Conservation (phyloP, 2,888 invertebrate species). For the Amblyjoppa fuscipennis region DNA sequence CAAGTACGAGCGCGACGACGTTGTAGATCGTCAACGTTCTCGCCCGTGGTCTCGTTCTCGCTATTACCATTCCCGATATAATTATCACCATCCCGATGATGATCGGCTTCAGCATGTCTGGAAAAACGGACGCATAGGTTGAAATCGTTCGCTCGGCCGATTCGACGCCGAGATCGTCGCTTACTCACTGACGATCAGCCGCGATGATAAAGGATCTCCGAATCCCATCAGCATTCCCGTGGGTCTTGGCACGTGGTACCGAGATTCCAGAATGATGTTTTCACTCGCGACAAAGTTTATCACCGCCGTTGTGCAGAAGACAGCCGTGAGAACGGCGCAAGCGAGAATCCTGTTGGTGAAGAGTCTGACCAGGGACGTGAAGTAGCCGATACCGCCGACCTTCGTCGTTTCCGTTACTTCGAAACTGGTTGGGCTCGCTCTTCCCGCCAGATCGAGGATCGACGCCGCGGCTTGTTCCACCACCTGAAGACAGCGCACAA, state of each 20-base stretch:
- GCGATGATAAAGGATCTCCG: slow-evolving; percentile 86
- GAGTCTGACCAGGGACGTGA: slow-evolving; percentile 86
- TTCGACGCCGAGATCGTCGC: background rate
- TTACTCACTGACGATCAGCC: slow-evolving; percentile 85
- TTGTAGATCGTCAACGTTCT: slow-evolving; percentile 86
- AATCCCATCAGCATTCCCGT: slow-evolving; percentile 84
- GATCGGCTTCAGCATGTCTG: slow-evolving; percentile 87
- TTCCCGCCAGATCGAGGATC: slow-evolving; percentile 84
- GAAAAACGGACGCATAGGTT: background rate
- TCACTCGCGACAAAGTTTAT: slow-evolving; percentile 87
- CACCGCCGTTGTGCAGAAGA: slow-evolving; percentile 86
- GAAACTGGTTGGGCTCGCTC: slow-evolving; percentile 53
- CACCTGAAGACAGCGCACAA: slow-evolving; percentile 78
- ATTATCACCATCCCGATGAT: slow-evolving; percentile 86
- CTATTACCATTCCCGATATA: slow-evolving; percentile 86
- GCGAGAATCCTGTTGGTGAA: slow-evolving; percentile 87
- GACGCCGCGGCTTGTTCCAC: slow-evolving; percentile 87
- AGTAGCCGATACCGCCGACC: slow-evolving; percentile 82
- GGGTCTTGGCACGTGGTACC: slow-evolving; percentile 86
- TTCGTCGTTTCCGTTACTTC: slow-evolving; percentile 63
- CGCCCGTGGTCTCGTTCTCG: slow-evolving; percentile 86
- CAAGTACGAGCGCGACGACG: slow-evolving; percentile 84
- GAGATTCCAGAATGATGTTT: slow-evolving; percentile 87
- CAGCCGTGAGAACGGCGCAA: slow-evolving; percentile 86
- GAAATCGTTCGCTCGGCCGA: slow-evolving; percentile 10